phyloP scores from a whole-genome alignment of 2,113 vertebrate species.

The Choloepus hoffmanni region DNA sequence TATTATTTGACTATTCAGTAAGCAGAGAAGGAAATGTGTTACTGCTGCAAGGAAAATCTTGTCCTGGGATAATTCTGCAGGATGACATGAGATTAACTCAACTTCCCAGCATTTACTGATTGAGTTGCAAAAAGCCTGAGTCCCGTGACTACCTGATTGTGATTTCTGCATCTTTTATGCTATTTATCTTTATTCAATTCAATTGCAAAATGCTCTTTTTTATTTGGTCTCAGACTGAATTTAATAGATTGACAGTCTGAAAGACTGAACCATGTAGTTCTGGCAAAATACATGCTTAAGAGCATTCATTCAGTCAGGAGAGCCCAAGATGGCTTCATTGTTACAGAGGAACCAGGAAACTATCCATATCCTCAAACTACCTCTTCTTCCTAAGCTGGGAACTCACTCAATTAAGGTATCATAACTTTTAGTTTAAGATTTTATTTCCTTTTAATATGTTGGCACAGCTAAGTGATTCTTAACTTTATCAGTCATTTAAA shows the following conservation, averaged over 20 bases:
- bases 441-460: slow-evolving; percentile 35
- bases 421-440: neutral
- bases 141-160: slow-evolving; percentile 28
- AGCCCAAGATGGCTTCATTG: neutral
- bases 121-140: slow-evolving; percentile 51
- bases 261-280: neutral
- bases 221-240: slow-evolving; percentile 62
- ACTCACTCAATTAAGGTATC: neutral
- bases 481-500: slow-evolving; percentile 5
- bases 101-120: slow-evolving; percentile 66
- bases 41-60: slow-evolving; percentile 57
- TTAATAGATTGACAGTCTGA: slow-evolving; percentile 58
- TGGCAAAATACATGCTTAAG: neutral
- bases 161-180: slow-evolving; percentile 66
- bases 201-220: slow-evolving; percentile 68
- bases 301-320: neutral
- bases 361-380: neutral
- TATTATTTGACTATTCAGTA: slow-evolving; percentile 60
- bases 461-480: neutral
- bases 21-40: slow-evolving; percentile 54
- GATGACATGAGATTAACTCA: slow-evolving; percentile 59
- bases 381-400: neutral
- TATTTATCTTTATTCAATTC: slow-evolving; percentile 72
- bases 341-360: neutral
- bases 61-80: slow-evolving; percentile 55